These are phyloP conservation scores for Zalophus californianus DNA, from an alignment of 2,797 vertebrate genomes.

Conservation along the genomic window DNA sequence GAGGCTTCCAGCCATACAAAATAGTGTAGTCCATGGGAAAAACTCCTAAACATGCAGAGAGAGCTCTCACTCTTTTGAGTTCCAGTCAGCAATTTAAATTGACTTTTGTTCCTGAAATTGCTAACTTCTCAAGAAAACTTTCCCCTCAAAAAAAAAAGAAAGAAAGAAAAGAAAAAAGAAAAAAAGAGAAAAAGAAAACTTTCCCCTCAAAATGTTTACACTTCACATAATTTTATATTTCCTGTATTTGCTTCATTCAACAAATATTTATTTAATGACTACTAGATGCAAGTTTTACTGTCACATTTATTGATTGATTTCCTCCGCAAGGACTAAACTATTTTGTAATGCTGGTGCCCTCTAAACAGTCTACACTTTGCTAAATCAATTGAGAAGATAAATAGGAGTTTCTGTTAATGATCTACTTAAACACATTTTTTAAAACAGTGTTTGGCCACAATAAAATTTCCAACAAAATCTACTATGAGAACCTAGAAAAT, in stretches of 20 bases:
- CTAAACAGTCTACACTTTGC: not conserved
- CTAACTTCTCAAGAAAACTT: not conserved
- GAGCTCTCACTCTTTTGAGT: not conserved
- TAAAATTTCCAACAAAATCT: not conserved
- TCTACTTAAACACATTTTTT: not conserved
- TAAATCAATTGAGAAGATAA: not conserved
- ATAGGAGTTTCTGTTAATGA: not conserved
- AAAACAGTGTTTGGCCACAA: not conserved
- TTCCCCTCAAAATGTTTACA: not conserved
- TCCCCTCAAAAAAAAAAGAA: not conserved
- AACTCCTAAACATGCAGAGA: not conserved
- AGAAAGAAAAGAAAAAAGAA: too few species aligned
- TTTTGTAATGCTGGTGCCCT: not conserved
- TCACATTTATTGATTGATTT: not conserved
- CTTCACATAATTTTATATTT: not conserved
- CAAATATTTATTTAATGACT: constrained; percentile 10
- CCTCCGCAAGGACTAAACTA: not conserved
- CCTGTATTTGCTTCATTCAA: not conserved
- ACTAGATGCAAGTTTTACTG: not conserved
- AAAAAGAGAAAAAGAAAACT: not conserved
- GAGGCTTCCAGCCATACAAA: not conserved
- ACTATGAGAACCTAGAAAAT: not conserved
- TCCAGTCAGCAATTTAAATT: not conserved
- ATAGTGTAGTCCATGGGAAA: not conserved
- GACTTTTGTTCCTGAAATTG: not conserved